Percentiles rank a stretch among this genome's conserved stretches.
Conservation (phyloP, 2,113 vertebrate species). For the Zootoca vivipara region DNA sequence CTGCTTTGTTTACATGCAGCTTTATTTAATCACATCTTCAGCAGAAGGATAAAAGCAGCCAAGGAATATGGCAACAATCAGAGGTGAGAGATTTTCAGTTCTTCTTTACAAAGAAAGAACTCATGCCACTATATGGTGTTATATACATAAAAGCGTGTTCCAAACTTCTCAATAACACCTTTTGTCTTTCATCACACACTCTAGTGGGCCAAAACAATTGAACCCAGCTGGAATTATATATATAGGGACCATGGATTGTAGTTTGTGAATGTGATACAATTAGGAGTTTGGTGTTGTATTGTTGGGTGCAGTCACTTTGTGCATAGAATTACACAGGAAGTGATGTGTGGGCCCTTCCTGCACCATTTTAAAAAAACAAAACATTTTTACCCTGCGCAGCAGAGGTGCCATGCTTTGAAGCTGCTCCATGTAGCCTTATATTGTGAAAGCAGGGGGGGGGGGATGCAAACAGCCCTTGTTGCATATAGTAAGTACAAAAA, state of each 20-base stretch:
- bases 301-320: no score
- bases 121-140: not conserved
- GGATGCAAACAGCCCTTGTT: no score
- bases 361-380: no score
- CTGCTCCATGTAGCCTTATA: no score
- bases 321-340: no score
- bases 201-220: not conserved
- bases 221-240: no score
- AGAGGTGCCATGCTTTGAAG: no score
- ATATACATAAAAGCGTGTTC: not conserved
- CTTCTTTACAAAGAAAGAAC: not conserved
- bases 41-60: not conserved
- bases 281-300: not conserved
- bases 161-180: not conserved
- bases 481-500: no score
- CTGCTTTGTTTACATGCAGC: not conserved
- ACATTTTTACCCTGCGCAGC: no score
- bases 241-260: not conserved
- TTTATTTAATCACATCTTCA: slow-evolving; percentile 11
- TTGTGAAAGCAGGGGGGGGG: no score
- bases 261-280: not conserved
- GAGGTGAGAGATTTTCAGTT: not conserved
- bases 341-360: no score
- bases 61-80: not conserved
- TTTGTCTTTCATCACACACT: not conserved